Base-by-base conservation (phyloP, 2,113 vertebrate genomes). In the Ailuropoda melanoleuca region DNA sequence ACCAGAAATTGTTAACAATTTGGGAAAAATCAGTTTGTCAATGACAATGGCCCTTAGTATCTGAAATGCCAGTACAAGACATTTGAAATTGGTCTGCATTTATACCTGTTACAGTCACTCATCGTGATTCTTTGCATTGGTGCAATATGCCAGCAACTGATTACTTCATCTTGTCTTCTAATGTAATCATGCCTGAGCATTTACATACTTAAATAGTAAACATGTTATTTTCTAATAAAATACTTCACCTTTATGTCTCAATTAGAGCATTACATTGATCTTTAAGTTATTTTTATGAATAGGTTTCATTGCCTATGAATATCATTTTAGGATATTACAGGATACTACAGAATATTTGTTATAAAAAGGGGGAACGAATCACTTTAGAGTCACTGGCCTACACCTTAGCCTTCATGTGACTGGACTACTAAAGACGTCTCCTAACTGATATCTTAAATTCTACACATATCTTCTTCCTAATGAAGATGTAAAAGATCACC, bases 211-310 rank as follows among this genome's bases (percentile, higher is more conserved):
- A 88, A 37, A 58, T 5, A 37, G 91, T 23, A 83, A 43, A 62
- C 34, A 48, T 21, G 13, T 39, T 82, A 39, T 55, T 88, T 84
- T 74, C 85, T 84, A 96, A 56, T 81, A 75, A 93, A 93, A 95
- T 46, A 95, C 21, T 60, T 93, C 17, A 85, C 56, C 19, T 62
- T 90, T 93, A 86, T 80, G 66, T 56, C 90, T 84, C 90, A 88
- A 80, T 66, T 72, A 84, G 6, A 96, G 24, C 46, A 74, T 53
- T 87, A 50, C 4, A 66, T 13, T 97, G 5, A 46, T 46, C 80
- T 89, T 86, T 93, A 10, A 83, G 68, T 53, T 92, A 84, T 66
- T 21, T 56, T 85, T 85, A 85, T 18, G n/a, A 23, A 23, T 46
- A 85, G 62, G 78, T 78, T 93, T 77, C 64, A 90, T 13, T 90